Evolutionary conservation across 1,140 invertebrate genomes (phyloP).

Genomic region (Pinna nobilis): DNA sequence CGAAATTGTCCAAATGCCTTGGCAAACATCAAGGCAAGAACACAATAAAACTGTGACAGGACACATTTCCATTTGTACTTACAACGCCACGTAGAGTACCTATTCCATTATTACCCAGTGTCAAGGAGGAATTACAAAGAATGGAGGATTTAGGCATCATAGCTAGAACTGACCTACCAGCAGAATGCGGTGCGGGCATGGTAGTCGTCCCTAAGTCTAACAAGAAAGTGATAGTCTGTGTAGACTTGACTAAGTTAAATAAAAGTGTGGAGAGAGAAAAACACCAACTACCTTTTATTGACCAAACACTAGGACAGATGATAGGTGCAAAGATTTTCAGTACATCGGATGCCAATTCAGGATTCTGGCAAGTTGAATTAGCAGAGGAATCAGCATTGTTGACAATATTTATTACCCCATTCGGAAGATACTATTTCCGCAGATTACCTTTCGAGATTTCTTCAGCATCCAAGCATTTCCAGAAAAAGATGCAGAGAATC

Average conservation of each 20-base stretch:
- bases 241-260: conserved; percentile 41
- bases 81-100: conserved; percentile 32
- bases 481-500: conserved; percentile 19
- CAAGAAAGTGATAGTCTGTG: conserved; percentile 35
- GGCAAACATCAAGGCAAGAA: too few species aligned
- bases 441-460: conserved; percentile 27
- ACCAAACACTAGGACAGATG: conserved; percentile 19
- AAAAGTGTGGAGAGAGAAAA: conserved; percentile 39
- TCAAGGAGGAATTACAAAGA: conserved; percentile 40
- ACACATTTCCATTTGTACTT: conserved; percentile 25
- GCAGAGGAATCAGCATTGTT: conserved; percentile 20
- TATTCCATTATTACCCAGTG: conserved; percentile 37
- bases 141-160: conserved; percentile 47
- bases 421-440: conserved; percentile 44
- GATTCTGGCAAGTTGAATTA: conserved; percentile 65
- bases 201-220: conserved; percentile 44
- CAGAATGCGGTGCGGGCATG: conserved; percentile 42
- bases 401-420: conserved; percentile 46
- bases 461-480: conserved; percentile 11
- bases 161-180: conserved; percentile 28
- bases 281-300: conserved; percentile 23
- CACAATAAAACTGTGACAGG: conserved; percentile 4
- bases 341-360: conserved; percentile 74
- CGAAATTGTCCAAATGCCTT: too few species aligned
- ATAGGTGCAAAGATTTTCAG: neutral